Evolutionary conservation across 2,113 vertebrate genomes (phyloP).

Genomic region (Chaenogobius annularis): DNA sequence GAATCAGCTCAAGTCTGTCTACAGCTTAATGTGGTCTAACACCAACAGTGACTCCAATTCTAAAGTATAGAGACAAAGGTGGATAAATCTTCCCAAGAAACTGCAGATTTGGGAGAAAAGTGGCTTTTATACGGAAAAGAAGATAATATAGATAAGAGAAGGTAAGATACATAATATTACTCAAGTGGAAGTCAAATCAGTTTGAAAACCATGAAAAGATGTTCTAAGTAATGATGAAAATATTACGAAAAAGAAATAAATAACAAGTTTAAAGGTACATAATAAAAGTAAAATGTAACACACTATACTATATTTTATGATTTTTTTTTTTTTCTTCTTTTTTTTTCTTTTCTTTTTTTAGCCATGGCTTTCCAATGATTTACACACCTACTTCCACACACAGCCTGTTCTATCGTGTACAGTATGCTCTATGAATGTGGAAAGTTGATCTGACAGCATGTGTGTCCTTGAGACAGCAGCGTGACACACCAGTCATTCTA

Average conservation of each 20-base stretch:
- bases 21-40: neutral
- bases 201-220: no score
- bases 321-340: neutral
- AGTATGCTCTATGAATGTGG: neutral
- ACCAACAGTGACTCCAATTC: neutral
- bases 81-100: neutral
- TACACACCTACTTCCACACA: neutral
- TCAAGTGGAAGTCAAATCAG: no score
- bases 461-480: neutral
- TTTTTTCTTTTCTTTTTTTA: neutral
- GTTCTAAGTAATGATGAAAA: no score
- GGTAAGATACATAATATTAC: no score
- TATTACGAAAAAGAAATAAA: no score
- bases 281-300: no score
- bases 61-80: neutral
- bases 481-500: neutral
- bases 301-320: no score
- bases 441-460: neutral
- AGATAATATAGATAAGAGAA: no score
- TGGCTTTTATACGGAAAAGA: no score
- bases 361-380: neutral
- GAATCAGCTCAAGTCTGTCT: neutral
- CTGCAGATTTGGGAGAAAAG: no score
- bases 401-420: neutral
- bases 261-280: no score